Evolutionary conservation across 2,113 vertebrate genomes (phyloP).

Genomic region (Bubo blakistoni): DNA sequence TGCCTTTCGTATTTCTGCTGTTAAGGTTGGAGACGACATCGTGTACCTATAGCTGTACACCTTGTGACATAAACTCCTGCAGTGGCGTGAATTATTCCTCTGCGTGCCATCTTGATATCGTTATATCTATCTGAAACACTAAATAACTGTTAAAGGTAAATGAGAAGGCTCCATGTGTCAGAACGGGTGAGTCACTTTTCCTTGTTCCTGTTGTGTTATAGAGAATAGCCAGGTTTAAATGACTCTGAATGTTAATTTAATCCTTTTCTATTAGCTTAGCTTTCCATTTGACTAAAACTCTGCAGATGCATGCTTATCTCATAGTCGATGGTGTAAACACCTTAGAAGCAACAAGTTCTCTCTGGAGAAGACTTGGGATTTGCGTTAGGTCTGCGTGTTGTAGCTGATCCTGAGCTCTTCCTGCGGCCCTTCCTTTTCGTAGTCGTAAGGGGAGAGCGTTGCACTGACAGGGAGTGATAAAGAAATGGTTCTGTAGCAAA

Average conservation of each 20-base stretch:
- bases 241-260: background rate
- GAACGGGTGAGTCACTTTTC: conserved; percentile 35
- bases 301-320: background rate
- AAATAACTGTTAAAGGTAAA: conserved; percentile 24
- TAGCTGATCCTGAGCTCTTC: background rate
- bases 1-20: background rate
- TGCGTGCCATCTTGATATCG: background rate
- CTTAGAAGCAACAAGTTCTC: background rate
- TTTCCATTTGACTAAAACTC: background rate
- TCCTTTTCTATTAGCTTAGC: background rate
- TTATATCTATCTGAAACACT: background rate
- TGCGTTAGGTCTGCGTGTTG: background rate
- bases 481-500: background rate
- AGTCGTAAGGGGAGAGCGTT: background rate
- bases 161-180: conserved; percentile 9
- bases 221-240: background rate
- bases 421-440: background rate
- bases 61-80: background rate
- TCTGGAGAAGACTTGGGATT: background rate
- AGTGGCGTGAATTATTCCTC: background rate
- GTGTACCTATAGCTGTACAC: background rate
- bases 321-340: background rate
- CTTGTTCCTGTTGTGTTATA: background rate
- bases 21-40: background rate
- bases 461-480: background rate